A percentile compares a stretch with the other conserved stretches of the same genome.
phyloP scores from a whole-genome alignment of 2,113 vertebrate species.

The Xyliphius kryptos region DNA sequence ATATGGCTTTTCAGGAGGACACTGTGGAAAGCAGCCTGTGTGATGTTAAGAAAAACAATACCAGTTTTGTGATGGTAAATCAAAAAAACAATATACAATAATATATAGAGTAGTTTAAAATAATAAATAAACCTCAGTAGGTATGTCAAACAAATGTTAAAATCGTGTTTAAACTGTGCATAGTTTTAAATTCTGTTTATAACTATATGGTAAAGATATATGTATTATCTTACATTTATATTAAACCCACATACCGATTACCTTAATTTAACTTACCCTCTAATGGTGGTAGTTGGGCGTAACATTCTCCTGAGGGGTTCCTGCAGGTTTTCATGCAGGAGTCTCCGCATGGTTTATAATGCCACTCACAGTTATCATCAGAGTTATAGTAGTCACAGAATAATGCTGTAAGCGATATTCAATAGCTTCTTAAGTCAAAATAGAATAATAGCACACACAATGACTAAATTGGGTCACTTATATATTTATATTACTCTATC shows the following conservation, averaged over 20 bases:
- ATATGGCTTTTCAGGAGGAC: constrained; percentile 58
- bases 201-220: no score
- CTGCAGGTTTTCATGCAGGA: constrained; percentile 64
- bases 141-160: no score
- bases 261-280: constrained; percentile 53
- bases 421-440: not conserved
- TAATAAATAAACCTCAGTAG: no score
- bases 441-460: not conserved
- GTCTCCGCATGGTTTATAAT: constrained; percentile 64
- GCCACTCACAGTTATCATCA: constrained; percentile 62
- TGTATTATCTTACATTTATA: no score
- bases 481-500: not conserved
- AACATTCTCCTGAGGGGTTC: constrained; percentile 57
- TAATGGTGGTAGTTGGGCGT: constrained; percentile 52
- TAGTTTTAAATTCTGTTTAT: no score
- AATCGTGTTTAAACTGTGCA: no score
- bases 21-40: constrained; percentile 74
- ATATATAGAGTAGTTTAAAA: no score
- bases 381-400: constrained; percentile 70
- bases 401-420: constrained; percentile 50
- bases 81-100: not conserved
- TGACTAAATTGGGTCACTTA: not conserved
- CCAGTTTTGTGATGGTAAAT: not conserved
- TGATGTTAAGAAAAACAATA: not conserved
- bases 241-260: no score